Conservation (phyloP, 2,888 invertebrate species). For the Hetaerina titia region DNA sequence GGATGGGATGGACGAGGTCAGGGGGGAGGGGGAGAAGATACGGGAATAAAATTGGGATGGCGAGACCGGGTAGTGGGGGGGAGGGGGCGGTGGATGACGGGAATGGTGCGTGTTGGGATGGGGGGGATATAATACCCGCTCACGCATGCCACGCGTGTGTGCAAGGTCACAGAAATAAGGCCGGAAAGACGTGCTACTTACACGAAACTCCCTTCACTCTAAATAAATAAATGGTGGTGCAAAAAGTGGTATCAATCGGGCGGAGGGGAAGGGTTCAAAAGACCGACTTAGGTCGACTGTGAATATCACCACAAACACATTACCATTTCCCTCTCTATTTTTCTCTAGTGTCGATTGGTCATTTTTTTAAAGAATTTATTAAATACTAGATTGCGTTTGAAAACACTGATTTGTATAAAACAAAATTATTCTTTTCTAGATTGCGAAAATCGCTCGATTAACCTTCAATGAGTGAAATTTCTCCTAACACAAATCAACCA, state of each 20-base stretch:
- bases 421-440: no score
- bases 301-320: no score
- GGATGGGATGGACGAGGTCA: background rate
- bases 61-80: background rate
- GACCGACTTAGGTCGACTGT: no score
- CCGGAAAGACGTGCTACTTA: background rate
- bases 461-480: no score
- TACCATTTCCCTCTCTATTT: no score
- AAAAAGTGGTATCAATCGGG: background rate
- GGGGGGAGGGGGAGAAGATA: background rate
- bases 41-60: conserved; percentile 7
- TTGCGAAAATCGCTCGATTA: no score
- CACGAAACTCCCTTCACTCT: background rate
- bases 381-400: no score
- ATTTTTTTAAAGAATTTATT: no score
- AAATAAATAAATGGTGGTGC: background rate
- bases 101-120: background rate
- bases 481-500: no score
- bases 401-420: no score
- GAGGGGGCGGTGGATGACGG: background rate
- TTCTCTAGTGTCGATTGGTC: no score
- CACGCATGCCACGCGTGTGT: background rate
- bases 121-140: background rate
- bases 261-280: no score
- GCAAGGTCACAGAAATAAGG: conserved; percentile 25